Evolutionary conservation across 2,113 vertebrate species (phyloP).

Genomic region (Alligator mississippiensis): DNA sequence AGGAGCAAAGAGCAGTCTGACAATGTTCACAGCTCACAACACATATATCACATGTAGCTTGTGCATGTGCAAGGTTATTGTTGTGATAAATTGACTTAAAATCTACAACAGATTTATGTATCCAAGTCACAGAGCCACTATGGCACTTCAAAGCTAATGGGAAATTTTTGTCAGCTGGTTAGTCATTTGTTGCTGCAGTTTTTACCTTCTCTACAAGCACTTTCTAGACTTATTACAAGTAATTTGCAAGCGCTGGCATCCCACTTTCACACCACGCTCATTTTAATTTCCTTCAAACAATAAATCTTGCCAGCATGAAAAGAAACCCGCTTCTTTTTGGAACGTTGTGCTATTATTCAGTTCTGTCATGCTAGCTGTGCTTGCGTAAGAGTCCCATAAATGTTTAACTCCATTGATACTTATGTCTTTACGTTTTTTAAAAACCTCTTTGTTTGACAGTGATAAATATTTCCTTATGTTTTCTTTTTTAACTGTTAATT

Average conservation of each 20-base stretch:
- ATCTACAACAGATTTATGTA: constrained; percentile 16
- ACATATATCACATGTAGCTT: background rate
- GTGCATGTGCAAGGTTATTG: constrained; percentile 21
- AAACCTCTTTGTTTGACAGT: background rate
- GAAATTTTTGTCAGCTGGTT: background rate
- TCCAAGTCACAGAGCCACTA: constrained; percentile 18
- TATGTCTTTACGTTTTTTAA: background rate
- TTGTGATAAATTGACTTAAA: constrained; percentile 1
- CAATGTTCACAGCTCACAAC: too few relatives aligned
- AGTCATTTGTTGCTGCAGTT: too few relatives aligned
- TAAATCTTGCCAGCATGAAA: background rate
- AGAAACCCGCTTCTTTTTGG: background rate
- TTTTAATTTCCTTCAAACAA: constrained; percentile 15
- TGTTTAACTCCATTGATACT: constrained; percentile 16
- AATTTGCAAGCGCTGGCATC: constrained; percentile 36
- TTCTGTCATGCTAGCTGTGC: background rate
- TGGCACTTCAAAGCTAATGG: background rate
- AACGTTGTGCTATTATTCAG: constrained; percentile 5
- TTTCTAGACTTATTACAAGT: constrained; percentile 44
- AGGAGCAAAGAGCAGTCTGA: background rate
- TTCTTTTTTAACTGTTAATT: background rate
- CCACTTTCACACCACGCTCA: constrained; percentile 36
- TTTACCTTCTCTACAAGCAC: constrained; percentile 6
- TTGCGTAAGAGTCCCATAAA: background rate
- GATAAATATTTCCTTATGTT: constrained; percentile 1